These are phyloP conservation scores for Lumbricus terrestris DNA, from an alignment of 2,888 invertebrate genomes.

Conservation along the genomic window DNA sequence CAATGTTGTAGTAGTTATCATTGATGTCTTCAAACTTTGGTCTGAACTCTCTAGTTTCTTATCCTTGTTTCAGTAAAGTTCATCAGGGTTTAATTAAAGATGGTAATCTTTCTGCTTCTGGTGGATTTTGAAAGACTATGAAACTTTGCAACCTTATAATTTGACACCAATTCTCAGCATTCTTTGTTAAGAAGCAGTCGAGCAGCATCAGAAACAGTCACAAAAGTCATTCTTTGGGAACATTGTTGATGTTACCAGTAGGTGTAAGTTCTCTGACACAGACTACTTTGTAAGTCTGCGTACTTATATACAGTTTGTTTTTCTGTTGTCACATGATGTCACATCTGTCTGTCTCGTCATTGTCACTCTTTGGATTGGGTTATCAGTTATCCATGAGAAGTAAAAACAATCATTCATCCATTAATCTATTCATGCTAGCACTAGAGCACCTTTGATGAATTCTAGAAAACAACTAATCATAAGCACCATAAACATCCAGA, in stretches of 20 bases:
- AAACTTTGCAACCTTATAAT: neutral
- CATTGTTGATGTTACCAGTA: neutral
- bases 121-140: neutral
- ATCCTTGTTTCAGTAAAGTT: neutral
- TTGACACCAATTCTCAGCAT: neutral
- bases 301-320: neutral
- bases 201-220: neutral
- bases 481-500: conserved; percentile 14
- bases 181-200: neutral
- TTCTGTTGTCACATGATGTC: neutral
- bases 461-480: conserved; percentile 4
- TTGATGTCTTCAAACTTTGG: neutral
- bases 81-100: neutral
- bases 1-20: neutral
- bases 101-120: neutral
- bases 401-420: neutral
- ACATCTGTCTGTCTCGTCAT: neutral
- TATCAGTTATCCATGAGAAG: neutral
- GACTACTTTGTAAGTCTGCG: neutral
- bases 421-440: neutral
- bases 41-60: neutral
- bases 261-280: neutral
- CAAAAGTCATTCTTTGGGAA: neutral
- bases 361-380: neutral
- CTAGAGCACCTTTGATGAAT: neutral